A percentile compares a stretch with the other conserved stretches of the same genome.
phyloP scores from a whole-genome alignment of 2,797 vertebrate genomes.

The Betta splendens region DNA sequence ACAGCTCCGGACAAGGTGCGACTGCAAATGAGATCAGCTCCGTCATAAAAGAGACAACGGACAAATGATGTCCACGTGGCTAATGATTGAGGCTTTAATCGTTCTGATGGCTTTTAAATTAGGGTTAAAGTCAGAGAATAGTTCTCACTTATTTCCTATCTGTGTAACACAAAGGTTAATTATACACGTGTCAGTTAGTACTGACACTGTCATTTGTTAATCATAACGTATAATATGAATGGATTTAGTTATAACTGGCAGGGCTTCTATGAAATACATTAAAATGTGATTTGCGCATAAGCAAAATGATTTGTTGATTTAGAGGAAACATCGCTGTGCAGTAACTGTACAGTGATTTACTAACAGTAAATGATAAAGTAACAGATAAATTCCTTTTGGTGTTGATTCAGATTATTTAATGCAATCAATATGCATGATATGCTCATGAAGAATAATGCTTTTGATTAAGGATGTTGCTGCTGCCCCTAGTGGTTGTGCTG shows the following conservation, averaged over 20 bases:
- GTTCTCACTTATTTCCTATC: constrained; percentile 18
- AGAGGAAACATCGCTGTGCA: neutral
- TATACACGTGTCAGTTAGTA: constrained; percentile 21
- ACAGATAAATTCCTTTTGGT: no score
- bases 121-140: constrained; percentile 4
- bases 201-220: constrained; percentile 30
- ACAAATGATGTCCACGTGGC: neutral
- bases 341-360: no score
- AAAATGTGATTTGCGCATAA: no score
- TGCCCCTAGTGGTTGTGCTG: constrained; percentile 15
- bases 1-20: constrained; percentile 7
- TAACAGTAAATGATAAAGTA: no score
- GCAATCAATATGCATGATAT: constrained; percentile 16
- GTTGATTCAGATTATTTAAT: constrained; percentile 13
- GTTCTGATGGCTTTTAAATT: neutral
- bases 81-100: neutral
- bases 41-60: constrained; percentile 25
- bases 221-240: constrained; percentile 23
- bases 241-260: constrained; percentile 7
- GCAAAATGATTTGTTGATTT: neutral
- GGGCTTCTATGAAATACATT: constrained; percentile 1
- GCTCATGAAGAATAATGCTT: no score
- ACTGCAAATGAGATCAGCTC: constrained; percentile 24
- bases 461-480: neutral
- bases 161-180: constrained; percentile 31